Evolutionary conservation across 2,797 vertebrate genomes (phyloP), one percentile per base, ranked within the genome.

Genomic region (Esox lucius): DNA sequence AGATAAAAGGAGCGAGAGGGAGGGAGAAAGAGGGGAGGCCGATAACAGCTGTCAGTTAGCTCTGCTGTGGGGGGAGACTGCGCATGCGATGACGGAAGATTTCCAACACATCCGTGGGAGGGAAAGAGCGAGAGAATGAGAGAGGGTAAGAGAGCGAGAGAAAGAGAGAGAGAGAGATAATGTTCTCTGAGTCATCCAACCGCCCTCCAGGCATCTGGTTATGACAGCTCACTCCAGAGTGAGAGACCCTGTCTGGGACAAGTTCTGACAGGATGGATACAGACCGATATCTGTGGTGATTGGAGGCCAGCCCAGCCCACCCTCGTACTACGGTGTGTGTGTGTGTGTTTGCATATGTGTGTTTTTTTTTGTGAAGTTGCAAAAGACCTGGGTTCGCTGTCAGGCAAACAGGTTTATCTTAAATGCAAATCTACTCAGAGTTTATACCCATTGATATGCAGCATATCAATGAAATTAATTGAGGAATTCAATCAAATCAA

Each of bases 261-360:
- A 86, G 91, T 87, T 89, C 85, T 90, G 89, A 91, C 90, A 92
- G 87, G 78, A 83, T 69, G 48, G 78, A 79, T 26, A 75, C 86
- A 87, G 81, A 75, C 86, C 88, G 88, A 88, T 90, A 80, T 81
- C 87, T 87, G 81, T 85, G 90, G 89, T 87, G 89, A 87, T 42
- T 1, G 26, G 89, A 85, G 85, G 78, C 81, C 2, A 80, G 81
- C 68, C 7, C 79, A 85, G 87, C 86, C 84, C 76, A 87, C 83
- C 76, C 83, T 88, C 85, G 46, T 83, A 31, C 28, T 31, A 31
- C 28, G 3, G 28, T 2, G 83, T 68, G 86, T 78, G 81, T 35
- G 22, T 26, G 6, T 9, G 64, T 80, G 22, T 53, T 49, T 62
- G 0, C 68, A 70, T 46, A 13, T 75, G 70, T 42, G 17, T 68